phyloP scores from a whole-genome alignment of 2,888 invertebrate genomes.

The Podabrus alpinus region DNA sequence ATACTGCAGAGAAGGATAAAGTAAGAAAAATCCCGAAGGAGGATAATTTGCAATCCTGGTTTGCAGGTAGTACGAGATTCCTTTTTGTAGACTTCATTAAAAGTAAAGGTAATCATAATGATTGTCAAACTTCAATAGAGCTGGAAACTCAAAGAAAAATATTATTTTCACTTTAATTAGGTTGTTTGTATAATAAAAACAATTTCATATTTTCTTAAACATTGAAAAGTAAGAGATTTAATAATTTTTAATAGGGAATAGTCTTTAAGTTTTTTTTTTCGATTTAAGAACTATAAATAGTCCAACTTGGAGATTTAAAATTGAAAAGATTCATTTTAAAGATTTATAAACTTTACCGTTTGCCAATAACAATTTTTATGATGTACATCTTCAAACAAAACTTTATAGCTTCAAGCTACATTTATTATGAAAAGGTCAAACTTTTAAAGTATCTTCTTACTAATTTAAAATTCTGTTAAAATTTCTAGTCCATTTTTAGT shows the following conservation, averaged over 20 bases:
- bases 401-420: not conserved
- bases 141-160: not conserved
- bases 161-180: not conserved
- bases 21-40: not conserved
- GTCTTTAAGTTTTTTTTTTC: not conserved
- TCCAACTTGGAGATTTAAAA: not conserved
- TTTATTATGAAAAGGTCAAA: not conserved
- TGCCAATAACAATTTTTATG: not conserved
- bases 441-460: not conserved
- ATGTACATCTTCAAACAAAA: not conserved
- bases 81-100: not conserved
- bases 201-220: not conserved
- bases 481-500: not conserved
- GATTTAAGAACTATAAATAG: not conserved
- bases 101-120: not conserved
- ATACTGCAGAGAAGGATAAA: not conserved
- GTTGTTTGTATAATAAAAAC: not conserved
- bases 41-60: not conserved
- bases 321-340: not conserved
- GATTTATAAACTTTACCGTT: not conserved
- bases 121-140: not conserved
- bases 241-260: not conserved
- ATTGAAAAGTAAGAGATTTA: not conserved
- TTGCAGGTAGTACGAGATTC: not conserved
- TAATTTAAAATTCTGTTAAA: not conserved